These are phyloP conservation scores for Microplitis mediator DNA, from an alignment of 1,140 invertebrate species.

Conservation along the genomic window DNA sequence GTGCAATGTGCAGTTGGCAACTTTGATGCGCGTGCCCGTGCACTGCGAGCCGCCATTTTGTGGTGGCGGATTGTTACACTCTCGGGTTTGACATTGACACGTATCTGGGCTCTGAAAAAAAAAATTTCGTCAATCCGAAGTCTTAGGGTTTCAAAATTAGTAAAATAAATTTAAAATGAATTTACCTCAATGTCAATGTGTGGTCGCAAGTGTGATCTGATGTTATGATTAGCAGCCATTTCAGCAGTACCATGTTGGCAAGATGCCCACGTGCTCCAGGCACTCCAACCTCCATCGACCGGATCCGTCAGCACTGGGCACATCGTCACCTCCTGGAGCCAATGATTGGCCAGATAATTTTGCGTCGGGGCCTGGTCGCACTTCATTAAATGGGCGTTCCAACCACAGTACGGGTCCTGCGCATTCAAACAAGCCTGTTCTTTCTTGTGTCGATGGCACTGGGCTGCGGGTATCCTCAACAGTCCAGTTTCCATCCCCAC, in stretches of 20 bases:
- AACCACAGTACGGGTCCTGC: constrained; percentile 93
- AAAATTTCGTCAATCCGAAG: neutral
- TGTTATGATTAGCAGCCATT: constrained; percentile 34
- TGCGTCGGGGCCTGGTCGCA: constrained; percentile 73
- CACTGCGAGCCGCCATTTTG: constrained; percentile 75
- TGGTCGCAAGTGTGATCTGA: constrained; percentile 29
- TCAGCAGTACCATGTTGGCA: constrained; percentile 60
- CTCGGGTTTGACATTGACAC: constrained; percentile 78
- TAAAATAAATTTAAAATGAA: neutral
- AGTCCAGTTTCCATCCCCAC: constrained; percentile 76
- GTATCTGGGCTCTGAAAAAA: constrained; percentile 59
- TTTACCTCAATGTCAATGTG: constrained; percentile 40
- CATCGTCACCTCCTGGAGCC: constrained; percentile 73
- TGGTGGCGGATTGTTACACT: constrained; percentile 84
- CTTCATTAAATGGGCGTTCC: constrained; percentile 76
- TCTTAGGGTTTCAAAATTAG: neutral
- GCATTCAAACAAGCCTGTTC: constrained; percentile 78
- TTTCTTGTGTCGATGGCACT: constrained; percentile 76
- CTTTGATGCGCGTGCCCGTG: constrained; percentile 65
- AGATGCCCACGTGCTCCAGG: constrained; percentile 61
- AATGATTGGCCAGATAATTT: constrained; percentile 68
- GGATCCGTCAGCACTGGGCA: constrained; percentile 69
- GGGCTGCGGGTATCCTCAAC: constrained; percentile 75
- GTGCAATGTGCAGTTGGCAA: constrained; percentile 81
- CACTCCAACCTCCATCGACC: constrained; percentile 70